phyloP scores from a whole-genome alignment of 2,113 vertebrate genomes.

The Ophthalmolycus amberensis region DNA sequence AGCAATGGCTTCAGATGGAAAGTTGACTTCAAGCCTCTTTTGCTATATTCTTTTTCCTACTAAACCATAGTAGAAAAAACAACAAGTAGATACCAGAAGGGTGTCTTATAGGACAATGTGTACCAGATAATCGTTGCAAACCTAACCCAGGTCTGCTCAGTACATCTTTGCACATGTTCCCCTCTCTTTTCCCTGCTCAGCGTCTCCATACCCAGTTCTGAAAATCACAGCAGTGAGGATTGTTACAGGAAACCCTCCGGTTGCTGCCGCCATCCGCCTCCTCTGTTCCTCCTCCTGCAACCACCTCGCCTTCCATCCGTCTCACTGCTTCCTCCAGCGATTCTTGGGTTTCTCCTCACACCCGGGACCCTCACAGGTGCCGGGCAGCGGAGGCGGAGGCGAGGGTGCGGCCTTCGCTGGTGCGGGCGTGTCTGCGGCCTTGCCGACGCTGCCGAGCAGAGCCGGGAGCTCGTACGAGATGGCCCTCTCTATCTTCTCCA shows the following conservation, averaged over 20 bases:
- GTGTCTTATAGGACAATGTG: background rate
- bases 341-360: conserved; percentile 93
- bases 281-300: conserved; percentile 68
- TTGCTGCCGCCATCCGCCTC: conserved; percentile 49
- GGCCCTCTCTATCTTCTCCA: conserved; percentile 95
- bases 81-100: background rate
- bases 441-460: conserved; percentile 87
- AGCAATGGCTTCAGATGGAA: background rate
- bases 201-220: conserved; percentile 23
- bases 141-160: conserved; percentile 10
- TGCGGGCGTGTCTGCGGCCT: conserved; percentile 73
- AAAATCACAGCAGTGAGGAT: conserved; percentile 41
- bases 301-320: conserved; percentile 23
- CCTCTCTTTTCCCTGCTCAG: conserved; percentile 9
- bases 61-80: background rate
- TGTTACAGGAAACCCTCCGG: conserved; percentile 38
- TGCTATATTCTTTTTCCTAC: background rate
- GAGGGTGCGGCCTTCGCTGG: conserved; percentile 43
- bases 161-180: conserved; percentile 23
- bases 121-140: conserved; percentile 7
- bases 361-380: conserved; percentile 88
- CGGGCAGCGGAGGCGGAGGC: conserved; percentile 68
- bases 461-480: conserved; percentile 92
- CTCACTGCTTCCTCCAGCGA: conserved; percentile 85
- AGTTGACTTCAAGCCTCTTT: background rate